These are phyloP conservation scores for Aphaenogaster ashmeadi DNA, from an alignment of 1,140 invertebrate genomes.

Conservation along the genomic window DNA sequence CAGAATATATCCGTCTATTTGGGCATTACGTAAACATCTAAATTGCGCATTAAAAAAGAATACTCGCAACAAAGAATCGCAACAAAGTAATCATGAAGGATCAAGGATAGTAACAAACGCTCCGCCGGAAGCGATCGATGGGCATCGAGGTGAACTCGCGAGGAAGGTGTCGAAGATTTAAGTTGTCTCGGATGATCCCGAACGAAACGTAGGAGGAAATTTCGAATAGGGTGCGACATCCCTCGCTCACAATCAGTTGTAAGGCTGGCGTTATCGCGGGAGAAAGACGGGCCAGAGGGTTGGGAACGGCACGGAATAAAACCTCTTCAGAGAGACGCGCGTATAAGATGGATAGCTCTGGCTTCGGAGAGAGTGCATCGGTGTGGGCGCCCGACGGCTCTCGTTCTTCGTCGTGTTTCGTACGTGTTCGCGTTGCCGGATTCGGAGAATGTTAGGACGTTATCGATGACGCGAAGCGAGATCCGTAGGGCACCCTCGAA, in stretches of 20 bases:
- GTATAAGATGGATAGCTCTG: constrained; percentile 76
- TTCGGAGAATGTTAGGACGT: constrained; percentile 68
- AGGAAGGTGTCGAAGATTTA: constrained; percentile 71
- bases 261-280: constrained; percentile 72
- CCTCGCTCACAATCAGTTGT: constrained; percentile 76
- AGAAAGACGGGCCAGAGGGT: constrained; percentile 67
- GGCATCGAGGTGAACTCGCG: constrained; percentile 54
- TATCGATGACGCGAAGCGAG: constrained; percentile 67
- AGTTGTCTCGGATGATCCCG: constrained; percentile 73
- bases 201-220: constrained; percentile 67
- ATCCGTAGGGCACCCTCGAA: constrained; percentile 31
- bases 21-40: neutral
- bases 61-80: constrained; percentile 1
- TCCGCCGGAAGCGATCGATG: constrained; percentile 29
- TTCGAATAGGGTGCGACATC: constrained; percentile 72
- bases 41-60: constrained; percentile 10
- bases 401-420: constrained; percentile 63
- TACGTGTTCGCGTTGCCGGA: constrained; percentile 70
- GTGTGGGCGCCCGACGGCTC: constrained; percentile 49
- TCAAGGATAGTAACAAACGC: constrained; percentile 11
- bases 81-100: constrained; percentile 32
- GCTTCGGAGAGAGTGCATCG: constrained; percentile 43
- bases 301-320: constrained; percentile 74
- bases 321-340: constrained; percentile 71
- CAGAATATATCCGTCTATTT: constrained; percentile 1